phyloP scores from a whole-genome alignment of 1,140 invertebrate genomes.

The Heliconius melpomene region DNA sequence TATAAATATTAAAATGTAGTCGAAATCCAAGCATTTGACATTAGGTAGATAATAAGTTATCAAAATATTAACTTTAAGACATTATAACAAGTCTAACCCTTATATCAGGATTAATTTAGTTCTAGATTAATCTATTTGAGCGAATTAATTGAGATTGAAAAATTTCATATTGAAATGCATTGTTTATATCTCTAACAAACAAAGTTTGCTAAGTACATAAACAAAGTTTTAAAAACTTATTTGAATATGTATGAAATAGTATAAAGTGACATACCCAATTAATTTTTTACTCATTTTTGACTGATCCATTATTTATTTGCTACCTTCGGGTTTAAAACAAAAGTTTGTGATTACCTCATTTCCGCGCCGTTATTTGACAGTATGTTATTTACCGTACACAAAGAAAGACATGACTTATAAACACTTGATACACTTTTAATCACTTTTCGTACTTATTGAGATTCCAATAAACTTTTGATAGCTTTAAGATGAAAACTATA shows the following conservation, averaged over 20 bases:
- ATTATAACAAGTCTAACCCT: not conserved
- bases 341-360: slow-evolving; percentile 4
- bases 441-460: not conserved
- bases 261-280: slow-evolving; percentile 19
- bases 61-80: not conserved
- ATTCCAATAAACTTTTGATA: slow-evolving; percentile 3
- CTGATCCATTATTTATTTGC: not conserved
- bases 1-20: not conserved
- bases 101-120: not conserved
- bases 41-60: not conserved
- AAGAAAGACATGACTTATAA: not conserved
- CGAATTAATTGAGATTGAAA: not conserved
- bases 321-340: not conserved
- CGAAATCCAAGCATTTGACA: not conserved
- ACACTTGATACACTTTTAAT: slow-evolving; percentile 16
- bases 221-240: not conserved
- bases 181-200: not conserved
- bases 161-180: not conserved
- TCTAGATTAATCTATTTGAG: not conserved
- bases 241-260: not conserved
- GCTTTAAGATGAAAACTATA: not conserved
- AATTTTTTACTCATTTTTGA: not conserved
- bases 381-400: not conserved
- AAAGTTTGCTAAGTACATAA: not conserved
- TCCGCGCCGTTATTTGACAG: slow-evolving; percentile 12